Evolutionary conservation across 2,797 vertebrate species (phyloP).

Genomic region (Leptatherina wallacei): DNA sequence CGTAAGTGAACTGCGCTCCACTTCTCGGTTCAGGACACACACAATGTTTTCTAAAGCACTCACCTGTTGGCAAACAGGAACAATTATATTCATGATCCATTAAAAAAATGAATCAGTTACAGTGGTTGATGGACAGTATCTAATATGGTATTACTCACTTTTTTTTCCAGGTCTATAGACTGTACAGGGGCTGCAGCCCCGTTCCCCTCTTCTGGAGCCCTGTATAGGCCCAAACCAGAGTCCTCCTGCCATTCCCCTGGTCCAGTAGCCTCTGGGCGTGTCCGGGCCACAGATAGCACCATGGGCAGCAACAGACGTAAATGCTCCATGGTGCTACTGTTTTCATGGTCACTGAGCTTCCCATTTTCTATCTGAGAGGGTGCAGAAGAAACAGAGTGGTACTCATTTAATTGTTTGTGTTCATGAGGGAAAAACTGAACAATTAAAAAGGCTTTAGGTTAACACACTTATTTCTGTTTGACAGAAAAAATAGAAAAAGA

Average conservation of each 20-base stretch:
- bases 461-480: neutral
- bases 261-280: constrained; percentile 55
- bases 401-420: neutral
- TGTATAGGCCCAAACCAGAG: constrained; percentile 78
- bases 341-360: constrained; percentile 89
- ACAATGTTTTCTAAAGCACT: constrained; percentile 93
- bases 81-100: neutral
- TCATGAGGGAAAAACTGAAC: neutral
- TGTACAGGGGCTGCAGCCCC: constrained; percentile 40
- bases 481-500: neutral
- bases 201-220: constrained; percentile 74
- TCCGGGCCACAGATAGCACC: constrained; percentile 69
- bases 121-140: neutral
- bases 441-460: neutral
- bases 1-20: constrained; percentile 88
- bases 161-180: constrained; percentile 66
- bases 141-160: constrained; percentile 47
- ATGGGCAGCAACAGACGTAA: constrained; percentile 87
- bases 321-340: constrained; percentile 86
- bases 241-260: constrained; percentile 79
- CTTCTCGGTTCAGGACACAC: constrained; percentile 94
- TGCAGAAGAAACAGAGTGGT: neutral
- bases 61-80: constrained; percentile 77
- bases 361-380: constrained; percentile 89
- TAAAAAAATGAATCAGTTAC: neutral